These are phyloP conservation scores for Bombus superbus DNA, from an alignment of 1,140 invertebrate species.

Conservation along the genomic window DNA sequence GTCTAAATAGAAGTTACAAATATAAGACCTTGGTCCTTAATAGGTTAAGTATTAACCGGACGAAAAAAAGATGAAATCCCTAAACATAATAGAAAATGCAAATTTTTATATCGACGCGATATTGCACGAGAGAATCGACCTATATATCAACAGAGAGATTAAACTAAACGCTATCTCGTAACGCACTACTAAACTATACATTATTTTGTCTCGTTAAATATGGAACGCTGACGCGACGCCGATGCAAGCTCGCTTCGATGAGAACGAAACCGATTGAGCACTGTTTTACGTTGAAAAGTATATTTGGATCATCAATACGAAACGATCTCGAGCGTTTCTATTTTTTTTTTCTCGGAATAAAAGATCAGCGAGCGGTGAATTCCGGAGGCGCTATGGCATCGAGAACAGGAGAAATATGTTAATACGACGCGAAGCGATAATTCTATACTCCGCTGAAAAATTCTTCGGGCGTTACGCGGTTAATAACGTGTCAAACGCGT, in stretches of 20 bases:
- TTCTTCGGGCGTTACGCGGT: neutral
- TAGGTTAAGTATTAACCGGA: slow-evolving; percentile 7
- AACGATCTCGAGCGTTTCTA: neutral
- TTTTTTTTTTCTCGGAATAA: neutral
- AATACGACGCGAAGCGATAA: slow-evolving; percentile 2
- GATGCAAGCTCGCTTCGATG: neutral
- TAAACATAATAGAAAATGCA: neutral
- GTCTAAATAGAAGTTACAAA: neutral
- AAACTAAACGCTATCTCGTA: slow-evolving; percentile 2
- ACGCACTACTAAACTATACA: neutral
- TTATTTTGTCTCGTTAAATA: neutral
- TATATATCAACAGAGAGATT: neutral
- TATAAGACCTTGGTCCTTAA: neutral
- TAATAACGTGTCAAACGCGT: neutral
- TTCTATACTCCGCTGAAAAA: neutral
- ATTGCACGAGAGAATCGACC: slow-evolving; percentile 5
- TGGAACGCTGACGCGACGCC: slow-evolving; percentile 8
- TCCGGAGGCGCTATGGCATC: neutral
- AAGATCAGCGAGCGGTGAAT: neutral
- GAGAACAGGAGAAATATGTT: neutral
- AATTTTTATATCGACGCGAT: neutral
- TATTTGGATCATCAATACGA: neutral
- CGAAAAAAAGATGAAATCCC: neutral
- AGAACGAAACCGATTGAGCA: slow-evolving; percentile 14
- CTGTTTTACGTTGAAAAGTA: neutral